These are phyloP conservation scores for Pogonophryne albipinna DNA, from an alignment of 2,797 vertebrate genomes.

Conservation along the genomic window DNA sequence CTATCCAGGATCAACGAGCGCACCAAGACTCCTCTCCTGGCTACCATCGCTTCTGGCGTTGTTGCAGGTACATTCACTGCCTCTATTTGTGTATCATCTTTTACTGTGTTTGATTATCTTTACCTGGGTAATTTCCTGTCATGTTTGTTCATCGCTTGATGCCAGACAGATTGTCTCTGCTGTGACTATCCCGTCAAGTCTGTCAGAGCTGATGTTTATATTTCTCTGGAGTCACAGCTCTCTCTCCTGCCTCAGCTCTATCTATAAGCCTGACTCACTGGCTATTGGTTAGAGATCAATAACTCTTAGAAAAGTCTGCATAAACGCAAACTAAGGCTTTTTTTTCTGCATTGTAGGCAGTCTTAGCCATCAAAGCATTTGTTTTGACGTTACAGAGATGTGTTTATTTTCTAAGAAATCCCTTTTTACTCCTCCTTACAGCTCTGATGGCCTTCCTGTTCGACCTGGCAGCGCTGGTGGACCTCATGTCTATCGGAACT, in stretches of 20 bases:
- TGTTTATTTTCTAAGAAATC: slow-evolving; percentile 10
- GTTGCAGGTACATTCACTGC: slow-evolving; percentile 84
- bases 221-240: slow-evolving; percentile 11
- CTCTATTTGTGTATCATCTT: neutral
- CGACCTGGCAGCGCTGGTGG: slow-evolving; percentile 92
- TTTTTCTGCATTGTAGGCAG: neutral
- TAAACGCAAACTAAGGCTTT: neutral
- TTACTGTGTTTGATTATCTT: neutral
- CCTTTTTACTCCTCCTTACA: slow-evolving; percentile 55
- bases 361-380: neutral
- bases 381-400: neutral
- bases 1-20: slow-evolving; percentile 88
- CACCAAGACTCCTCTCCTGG: slow-evolving; percentile 92
- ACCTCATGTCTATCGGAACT: slow-evolving; percentile 98
- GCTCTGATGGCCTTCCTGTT: slow-evolving; percentile 94
- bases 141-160: neutral
- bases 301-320: neutral
- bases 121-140: neutral
- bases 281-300: slow-evolving; percentile 26
- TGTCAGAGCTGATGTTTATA: neutral
- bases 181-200: neutral
- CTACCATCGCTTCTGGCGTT: slow-evolving; percentile 90
- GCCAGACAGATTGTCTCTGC: slow-evolving; percentile 1
- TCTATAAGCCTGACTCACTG: slow-evolving; percentile 8
- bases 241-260: slow-evolving; percentile 12